Percentiles rank a stretch among this genome's conserved stretches.
phyloP scores from a whole-genome alignment of 2,797 vertebrate genomes.

The Chaetodon trifasciatus region DNA sequence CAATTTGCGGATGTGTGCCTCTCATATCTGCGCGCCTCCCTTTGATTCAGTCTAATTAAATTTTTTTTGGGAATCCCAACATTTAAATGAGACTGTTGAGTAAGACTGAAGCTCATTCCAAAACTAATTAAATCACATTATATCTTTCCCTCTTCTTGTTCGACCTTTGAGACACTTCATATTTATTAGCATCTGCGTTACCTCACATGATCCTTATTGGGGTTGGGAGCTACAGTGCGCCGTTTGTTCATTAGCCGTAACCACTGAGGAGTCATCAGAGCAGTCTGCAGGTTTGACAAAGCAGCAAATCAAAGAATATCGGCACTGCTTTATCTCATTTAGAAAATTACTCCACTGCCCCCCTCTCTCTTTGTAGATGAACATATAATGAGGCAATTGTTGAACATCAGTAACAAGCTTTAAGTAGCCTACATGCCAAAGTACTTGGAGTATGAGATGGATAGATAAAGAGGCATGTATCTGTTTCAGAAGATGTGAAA shows the following conservation, averaged over 20 bases:
- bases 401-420: constrained; percentile 43
- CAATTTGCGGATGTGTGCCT: not conserved
- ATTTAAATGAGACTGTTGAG: constrained; percentile 33
- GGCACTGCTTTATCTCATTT: constrained; percentile 45
- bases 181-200: constrained; percentile 43
- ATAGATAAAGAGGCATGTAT: constrained; percentile 17
- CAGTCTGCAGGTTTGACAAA: constrained; percentile 46
- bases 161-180: constrained; percentile 55
- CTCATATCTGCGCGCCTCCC: not conserved
- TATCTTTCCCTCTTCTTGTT: constrained; percentile 29
- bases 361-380: constrained; percentile 53
- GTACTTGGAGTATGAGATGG: constrained; percentile 5
- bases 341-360: constrained; percentile 48
- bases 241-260: constrained; percentile 58
- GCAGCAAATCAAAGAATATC: constrained; percentile 67
- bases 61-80: constrained; percentile 1
- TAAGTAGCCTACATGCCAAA: constrained; percentile 33
- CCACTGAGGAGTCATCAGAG: constrained; percentile 44
- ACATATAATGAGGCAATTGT: constrained; percentile 58
- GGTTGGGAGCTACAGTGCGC: constrained; percentile 12
- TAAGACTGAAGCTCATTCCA: constrained; percentile 28
- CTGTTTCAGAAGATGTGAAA: constrained; percentile 12
- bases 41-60: constrained; percentile 20
- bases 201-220: constrained; percentile 48
- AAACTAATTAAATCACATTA: constrained; percentile 46